A percentile compares a stretch with the other conserved stretches of the same genome.
These are phyloP conservation scores for Globia sparganii DNA, from an alignment of 2,888 invertebrate genomes.

Conservation along the genomic window DNA sequence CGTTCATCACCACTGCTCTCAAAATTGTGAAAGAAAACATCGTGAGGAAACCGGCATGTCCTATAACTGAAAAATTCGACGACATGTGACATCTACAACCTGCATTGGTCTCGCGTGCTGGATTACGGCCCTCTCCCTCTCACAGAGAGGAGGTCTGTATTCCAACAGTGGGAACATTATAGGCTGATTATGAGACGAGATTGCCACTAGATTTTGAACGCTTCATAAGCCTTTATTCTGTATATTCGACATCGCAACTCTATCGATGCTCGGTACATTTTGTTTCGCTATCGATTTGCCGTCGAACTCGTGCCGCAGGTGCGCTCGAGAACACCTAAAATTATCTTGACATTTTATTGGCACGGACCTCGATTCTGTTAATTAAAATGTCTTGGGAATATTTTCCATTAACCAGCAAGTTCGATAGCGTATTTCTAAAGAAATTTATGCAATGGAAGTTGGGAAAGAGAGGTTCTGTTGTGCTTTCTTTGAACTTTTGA, in stretches of 20 bases:
- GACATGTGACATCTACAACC: too few relatives aligned
- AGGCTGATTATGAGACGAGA: neutral
- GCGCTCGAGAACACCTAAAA: slow-evolving; percentile 77
- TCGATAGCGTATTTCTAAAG: slow-evolving; percentile 52
- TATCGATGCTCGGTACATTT: slow-evolving; percentile 57
- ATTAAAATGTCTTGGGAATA: slow-evolving; percentile 79
- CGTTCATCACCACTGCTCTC: too few relatives aligned
- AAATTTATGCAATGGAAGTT: slow-evolving; percentile 56
- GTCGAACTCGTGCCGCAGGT: slow-evolving; percentile 81
- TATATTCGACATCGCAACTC: slow-evolving; percentile 41
- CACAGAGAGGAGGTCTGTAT: neutral
- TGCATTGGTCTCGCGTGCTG: too few relatives aligned
- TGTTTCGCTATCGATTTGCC: slow-evolving; percentile 78
- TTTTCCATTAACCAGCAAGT: slow-evolving; percentile 62
- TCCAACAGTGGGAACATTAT: neutral
- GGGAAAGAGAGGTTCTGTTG: slow-evolving; percentile 6
- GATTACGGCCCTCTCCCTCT: too few relatives aligned
- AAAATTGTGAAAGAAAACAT: too few relatives aligned
- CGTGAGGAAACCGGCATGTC: too few relatives aligned
- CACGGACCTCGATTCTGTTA: slow-evolving; percentile 75
- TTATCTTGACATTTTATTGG: slow-evolving; percentile 85
- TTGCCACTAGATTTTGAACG: neutral
- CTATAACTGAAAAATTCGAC: too few relatives aligned
- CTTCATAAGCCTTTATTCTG: neutral
- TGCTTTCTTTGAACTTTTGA: slow-evolving; percentile 46